Evolutionary conservation across 1,140 invertebrate genomes (phyloP).

Genomic region (Drosophila triauraria): DNA sequence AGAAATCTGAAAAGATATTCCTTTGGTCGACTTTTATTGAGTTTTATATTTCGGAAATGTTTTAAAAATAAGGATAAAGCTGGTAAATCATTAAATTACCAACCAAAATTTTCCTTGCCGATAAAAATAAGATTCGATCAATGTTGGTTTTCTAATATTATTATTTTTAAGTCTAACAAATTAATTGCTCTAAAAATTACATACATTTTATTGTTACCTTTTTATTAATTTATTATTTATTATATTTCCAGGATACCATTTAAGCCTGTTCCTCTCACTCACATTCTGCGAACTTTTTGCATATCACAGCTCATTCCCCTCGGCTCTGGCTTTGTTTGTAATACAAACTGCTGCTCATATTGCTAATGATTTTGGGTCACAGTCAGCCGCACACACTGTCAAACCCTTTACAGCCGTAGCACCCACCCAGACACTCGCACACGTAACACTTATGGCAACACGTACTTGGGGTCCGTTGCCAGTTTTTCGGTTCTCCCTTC

Average conservation of each 20-base stretch:
- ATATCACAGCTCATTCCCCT: conserved; percentile 67
- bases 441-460: conserved; percentile 66
- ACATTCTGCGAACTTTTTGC: conserved; percentile 41
- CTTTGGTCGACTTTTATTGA: fast-evolving
- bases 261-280: neutral
- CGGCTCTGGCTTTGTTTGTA: conserved; percentile 69
- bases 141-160: too few relatives aligned
- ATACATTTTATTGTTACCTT: too few relatives aligned
- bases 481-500: conserved; percentile 4
- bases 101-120: too few relatives aligned
- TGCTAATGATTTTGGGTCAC: conserved; percentile 82
- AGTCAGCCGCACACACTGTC: conserved; percentile 66
- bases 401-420: conserved; percentile 40
- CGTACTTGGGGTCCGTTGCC: conserved; percentile 56
- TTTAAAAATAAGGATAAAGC: too few relatives aligned
- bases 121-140: too few relatives aligned
- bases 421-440: conserved; percentile 47
- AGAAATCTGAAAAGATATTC: neutral
- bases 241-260: neutral
- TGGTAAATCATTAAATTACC: too few relatives aligned
- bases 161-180: too few relatives aligned
- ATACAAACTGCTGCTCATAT: conserved; percentile 83
- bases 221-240: neutral
- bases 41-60: too few relatives aligned
- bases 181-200: too few relatives aligned